phyloP scores from a whole-genome alignment of 2,113 vertebrate genomes.

The Xiphophorus couchianus region DNA sequence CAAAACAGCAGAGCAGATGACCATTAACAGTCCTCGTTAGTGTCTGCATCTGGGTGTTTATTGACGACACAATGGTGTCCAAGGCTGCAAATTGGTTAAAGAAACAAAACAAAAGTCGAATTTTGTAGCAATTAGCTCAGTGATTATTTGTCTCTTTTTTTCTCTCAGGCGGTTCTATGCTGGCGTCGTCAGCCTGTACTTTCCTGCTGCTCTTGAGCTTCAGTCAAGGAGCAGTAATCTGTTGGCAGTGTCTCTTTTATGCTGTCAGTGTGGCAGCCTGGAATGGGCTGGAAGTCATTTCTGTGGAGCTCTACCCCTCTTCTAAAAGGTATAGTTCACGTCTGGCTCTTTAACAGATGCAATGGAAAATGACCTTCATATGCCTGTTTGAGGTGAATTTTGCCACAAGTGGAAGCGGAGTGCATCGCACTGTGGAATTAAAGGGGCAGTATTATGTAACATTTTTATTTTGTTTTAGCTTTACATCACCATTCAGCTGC shows the following conservation, averaged over 20 bases:
- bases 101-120: no score
- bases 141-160: conserved; percentile 4
- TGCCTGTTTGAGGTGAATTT: background rate
- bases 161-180: conserved; percentile 90
- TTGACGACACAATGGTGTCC: background rate
- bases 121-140: background rate
- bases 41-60: background rate
- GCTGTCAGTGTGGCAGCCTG: conserved; percentile 91
- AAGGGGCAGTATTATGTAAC: no score
- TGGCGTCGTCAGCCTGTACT: conserved; percentile 90
- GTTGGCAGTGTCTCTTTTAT: conserved; percentile 96
- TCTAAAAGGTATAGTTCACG: conserved; percentile 86
- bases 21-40: background rate
- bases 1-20: background rate
- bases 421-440: no score
- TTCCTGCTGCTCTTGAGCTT: conserved; percentile 96
- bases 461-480: no score
- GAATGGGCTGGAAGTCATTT: conserved; percentile 95
- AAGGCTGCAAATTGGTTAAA: background rate
- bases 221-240: conserved; percentile 92
- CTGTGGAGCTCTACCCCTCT: conserved; percentile 94
- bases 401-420: background rate
- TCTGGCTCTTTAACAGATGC: background rate
- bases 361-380: background rate
- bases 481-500: no score